Percentiles rank a stretch among this genome's conserved stretches.
Conservation (phyloP, 30 jellyfish, hydroid and myxozoan genomes). For the Pseudorhiza aurosa region DNA sequence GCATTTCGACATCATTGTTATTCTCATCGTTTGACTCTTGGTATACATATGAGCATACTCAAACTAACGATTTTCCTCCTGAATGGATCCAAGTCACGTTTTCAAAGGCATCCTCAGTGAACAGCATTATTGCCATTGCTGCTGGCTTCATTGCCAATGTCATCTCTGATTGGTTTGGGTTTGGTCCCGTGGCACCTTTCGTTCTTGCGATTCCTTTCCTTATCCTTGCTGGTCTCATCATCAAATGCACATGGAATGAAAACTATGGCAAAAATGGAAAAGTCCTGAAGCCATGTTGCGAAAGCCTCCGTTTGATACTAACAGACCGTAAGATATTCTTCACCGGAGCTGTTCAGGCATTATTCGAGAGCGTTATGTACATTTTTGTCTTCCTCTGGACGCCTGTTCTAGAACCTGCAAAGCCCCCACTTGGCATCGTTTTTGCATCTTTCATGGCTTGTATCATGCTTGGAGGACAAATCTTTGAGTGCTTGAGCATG, state of each 20-base stretch:
- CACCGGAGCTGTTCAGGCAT: conserved; percentile 92
- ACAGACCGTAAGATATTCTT: conserved; percentile 63
- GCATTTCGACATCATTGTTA: conserved; percentile 88
- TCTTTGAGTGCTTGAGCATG: conserved; percentile 37
- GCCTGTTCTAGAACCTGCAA: conserved; percentile 90
- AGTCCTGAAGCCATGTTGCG: conserved; percentile 80
- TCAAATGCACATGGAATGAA: conserved; percentile 87
- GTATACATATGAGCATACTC: conserved; percentile 91
- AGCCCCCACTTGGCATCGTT: conserved; percentile 95
- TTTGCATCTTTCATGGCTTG: conserved; percentile 94
- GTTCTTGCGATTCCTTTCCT: conserved; percentile 89
- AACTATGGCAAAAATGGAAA: conserved; percentile 85
- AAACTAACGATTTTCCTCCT: conserved; percentile 81
- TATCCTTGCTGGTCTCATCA: conserved; percentile 77
- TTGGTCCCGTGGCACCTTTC: conserved; percentile 97
- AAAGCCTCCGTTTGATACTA: conserved; percentile 74
- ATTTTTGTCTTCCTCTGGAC: conserved; percentile 97
- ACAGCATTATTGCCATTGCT: conserved; percentile 85
- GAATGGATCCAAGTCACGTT: conserved; percentile 92
- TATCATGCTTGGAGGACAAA: conserved; percentile 84
- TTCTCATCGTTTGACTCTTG: conserved; percentile 96
- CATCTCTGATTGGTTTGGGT: conserved; percentile 76
- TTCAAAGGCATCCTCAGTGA: conserved; percentile 83
- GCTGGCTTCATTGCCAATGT: conserved; percentile 90
- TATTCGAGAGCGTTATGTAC: conserved; percentile 97